Base-by-base conservation (phyloP, 2,113 vertebrate genomes). In the Phaethon lepturus region DNA sequence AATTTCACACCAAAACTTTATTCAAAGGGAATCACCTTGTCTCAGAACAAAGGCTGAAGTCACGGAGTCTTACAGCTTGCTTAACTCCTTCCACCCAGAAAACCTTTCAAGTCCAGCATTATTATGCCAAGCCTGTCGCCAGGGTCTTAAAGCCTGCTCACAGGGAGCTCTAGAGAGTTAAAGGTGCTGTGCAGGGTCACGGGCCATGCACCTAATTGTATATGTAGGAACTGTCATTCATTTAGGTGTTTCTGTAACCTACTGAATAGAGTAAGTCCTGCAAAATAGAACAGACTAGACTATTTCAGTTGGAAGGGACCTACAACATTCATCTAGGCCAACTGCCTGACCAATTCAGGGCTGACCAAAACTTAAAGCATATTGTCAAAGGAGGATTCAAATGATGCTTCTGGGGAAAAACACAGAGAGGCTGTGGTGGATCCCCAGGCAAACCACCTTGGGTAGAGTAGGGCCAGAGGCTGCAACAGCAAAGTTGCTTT, bases 41-140 rank as follows among this genome's bases (percentile, higher is more conserved):
- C 73, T 89, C 52, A 9, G 45, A 89, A 88, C 74, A 72, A 90
- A 79, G 64, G 62, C 52, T 93, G 66, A 78, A 96, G 49, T 33
- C 56, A 63, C 1, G 6, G 58, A 79, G 64, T 23, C 77, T 87
- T 77, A 28, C 14, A 79, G 64, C 52, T 67, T 52, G 23, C 55
- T 67, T 63, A 78, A 58, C 17, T 64, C 23, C 53, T 24, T 88
- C 56, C 80, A 81, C 44, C 28, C 76, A 71, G 60, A 40, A 89
- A 94, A 53, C 2, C 26, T 81, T 87, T 87, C 44, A 89, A 91
- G 86, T 81, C 47, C 84, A 85, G 25, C 29, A 38, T 40, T 52
- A 35, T 26, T 52, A 40, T 59, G 56, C 55, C 72, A 86, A 91
- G 31, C 11, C 55, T 58, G 8, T 69, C 7, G 1, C 26, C 0